Evolutionary conservation across 2,888 invertebrate species (phyloP), one percentile per base, ranked within the genome.

Genomic region (Tanytarsus gracilentus): DNA sequence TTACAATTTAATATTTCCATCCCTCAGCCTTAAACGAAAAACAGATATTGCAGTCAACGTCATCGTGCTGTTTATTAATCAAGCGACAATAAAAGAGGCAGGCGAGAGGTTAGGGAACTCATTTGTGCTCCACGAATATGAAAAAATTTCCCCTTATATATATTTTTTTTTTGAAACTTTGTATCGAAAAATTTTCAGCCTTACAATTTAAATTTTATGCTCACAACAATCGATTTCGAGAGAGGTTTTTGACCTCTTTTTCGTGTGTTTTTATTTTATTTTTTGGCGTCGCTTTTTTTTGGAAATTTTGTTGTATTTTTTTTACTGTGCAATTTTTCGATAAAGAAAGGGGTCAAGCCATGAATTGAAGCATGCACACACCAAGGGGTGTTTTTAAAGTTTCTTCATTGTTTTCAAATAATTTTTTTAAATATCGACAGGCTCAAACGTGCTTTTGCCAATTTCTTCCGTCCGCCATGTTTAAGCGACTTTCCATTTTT

Each of bases 201-300:
- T 44, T 44, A 16, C 21, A 44, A 18, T 21, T 44, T 33, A n/a
- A 2, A 33, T 33, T 44, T 39, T 40, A 18, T 21, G 9, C 21
- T 40, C 16, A 36, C 25, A n/a, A 23, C 25, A 36, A 55, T 55
- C 55, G 55, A 40, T 55, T 53, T 55, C 40, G 40, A n/a, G n/a
- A n/a, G n/a, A 55, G 55, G 55, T 55, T 55, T 39, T 27, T 55
- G 55, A 55, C 55, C 55, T 40, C 52, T 33, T 55, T 55, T 53
- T 14, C 36, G 53, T 53, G 25, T 53, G 33, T 55, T 25, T 21
- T 23, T 39, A 16, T 40, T 16, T 44, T 44, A 23, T 44, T 18
- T 16, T 18, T 39, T 55, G 40, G 55, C 55, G 26, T 39, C 40
- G 40, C 21, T 55, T 30, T 33, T 30, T 4, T 33, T 33, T 33